phyloP scores from a whole-genome alignment of 2,888 invertebrate species.

The Azorinus chamasolen region DNA sequence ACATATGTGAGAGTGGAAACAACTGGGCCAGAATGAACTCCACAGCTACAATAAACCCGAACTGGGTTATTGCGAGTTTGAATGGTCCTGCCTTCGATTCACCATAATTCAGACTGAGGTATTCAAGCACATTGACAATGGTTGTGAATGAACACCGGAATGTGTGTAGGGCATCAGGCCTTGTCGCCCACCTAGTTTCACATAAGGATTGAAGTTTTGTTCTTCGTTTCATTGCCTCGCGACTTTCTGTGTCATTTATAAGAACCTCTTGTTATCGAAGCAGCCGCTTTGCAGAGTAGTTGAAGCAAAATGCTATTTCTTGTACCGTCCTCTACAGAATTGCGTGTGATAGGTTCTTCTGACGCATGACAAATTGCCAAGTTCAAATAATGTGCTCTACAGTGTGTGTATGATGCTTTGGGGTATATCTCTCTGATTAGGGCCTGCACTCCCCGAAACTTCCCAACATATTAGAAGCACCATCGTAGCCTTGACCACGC shows the following conservation, averaged over 20 bases:
- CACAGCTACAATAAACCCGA: conserved; percentile 28
- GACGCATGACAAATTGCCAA: conserved; percentile 25
- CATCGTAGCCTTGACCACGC: conserved; percentile 54
- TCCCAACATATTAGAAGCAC: conserved; percentile 46
- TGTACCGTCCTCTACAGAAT: conserved; percentile 38
- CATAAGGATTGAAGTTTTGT: conserved; percentile 30
- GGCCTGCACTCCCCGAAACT: conserved; percentile 47
- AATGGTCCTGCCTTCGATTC: conserved; percentile 17
- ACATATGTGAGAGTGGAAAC: conserved; percentile 17
- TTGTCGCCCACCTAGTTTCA: conserved; percentile 33
- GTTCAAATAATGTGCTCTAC: conserved; percentile 40
- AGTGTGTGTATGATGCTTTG: conserved; percentile 53
- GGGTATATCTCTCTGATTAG: conserved; percentile 31
- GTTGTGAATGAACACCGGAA: no score
- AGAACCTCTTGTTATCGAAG: conserved; percentile 14
- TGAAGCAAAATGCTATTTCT: conserved; percentile 25
- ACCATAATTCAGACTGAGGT: background rate
- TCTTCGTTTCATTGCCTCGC: background rate
- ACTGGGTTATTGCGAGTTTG: conserved; percentile 7
- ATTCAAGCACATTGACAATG: background rate
- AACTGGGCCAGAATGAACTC: conserved; percentile 26
- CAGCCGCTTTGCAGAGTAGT: conserved; percentile 37
- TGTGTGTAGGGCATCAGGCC: conserved; percentile 16
- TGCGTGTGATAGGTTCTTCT: conserved; percentile 3
- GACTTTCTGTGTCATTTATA: background rate